Evolutionary conservation across 2,113 vertebrate genomes (phyloP), one percentile per base, ranked within the genome.

Genomic region (Uropsilus gracilis): DNA sequence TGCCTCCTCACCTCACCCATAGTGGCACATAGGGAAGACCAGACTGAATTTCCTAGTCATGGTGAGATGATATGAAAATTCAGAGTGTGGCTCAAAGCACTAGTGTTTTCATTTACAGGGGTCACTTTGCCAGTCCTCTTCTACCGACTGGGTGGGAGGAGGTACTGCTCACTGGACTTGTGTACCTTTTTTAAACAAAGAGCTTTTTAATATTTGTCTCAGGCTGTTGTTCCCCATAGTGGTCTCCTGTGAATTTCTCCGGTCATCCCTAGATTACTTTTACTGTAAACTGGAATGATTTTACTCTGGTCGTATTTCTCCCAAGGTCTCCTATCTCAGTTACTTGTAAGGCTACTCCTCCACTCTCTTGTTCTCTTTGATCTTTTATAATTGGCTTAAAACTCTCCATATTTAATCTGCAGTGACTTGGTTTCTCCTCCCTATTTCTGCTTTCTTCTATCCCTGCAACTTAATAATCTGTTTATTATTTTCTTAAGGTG

Each of bases 321-420:
- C 97, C 98, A 98, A 98, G 98, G 98, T 97, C 98, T 98, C 73
- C 97, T 97, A 95, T 98, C 97, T 98, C 93, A 71, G 97, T 97
- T 95, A 96, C 96, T 97, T 97, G 97, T 97, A 98, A 96, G 94
- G 96, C 97, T 96, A 95, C 96, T 96, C 97, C 98, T 98, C 98
- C 98, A 97, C 95, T 98, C 81, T 95, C 78, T 83, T 97, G 95
- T 97, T 98, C 86, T 92, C 98, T 98, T 98, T 98, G 98, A 98
- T 98, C 98, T 98, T 89, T 97, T 81, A 57, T 98, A 98, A 98
- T 98, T 98, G 97, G 96, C 97, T 98, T 97, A 97, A 96, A 97
- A 95, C 97, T 53, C 89, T 94, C 96, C 85, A 94, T 89, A 2
- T 96, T 98, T 98, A 97, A 97, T 97, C 96, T 90, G 11, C 53